phyloP scores from a whole-genome alignment of 2,888 invertebrate species.

The Cancer borealis region DNA sequence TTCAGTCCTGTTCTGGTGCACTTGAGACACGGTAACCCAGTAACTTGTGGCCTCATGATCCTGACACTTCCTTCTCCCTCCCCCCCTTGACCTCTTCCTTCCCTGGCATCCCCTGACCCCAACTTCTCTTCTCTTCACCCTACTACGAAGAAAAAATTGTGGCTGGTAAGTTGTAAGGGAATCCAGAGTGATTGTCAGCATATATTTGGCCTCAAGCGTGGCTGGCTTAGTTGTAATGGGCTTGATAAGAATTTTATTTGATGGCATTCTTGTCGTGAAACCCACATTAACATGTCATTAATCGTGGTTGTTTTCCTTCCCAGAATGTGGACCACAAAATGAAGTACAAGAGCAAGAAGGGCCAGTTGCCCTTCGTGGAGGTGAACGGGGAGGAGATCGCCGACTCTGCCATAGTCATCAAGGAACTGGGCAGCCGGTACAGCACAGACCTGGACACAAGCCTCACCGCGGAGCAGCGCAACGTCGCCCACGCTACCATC shows the following conservation, averaged over 20 bases:
- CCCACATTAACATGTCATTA: background rate
- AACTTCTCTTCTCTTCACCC: background rate
- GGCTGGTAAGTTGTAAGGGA: background rate
- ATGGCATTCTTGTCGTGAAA: background rate
- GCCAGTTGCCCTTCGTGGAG: slow-evolving; percentile 96
- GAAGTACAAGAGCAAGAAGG: slow-evolving; percentile 95
- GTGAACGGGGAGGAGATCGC: slow-evolving; percentile 96
- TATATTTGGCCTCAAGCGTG: background rate
- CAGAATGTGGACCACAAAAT: slow-evolving; percentile 97
- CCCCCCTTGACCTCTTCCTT: background rate
- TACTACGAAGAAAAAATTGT: too few relatives aligned
- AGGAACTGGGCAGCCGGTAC: slow-evolving; percentile 90
- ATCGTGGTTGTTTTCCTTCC: slow-evolving; percentile 79
- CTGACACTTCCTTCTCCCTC: background rate
- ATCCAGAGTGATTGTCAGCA: background rate
- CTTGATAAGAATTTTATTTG: background rate
- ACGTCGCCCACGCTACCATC: slow-evolving; percentile 93
- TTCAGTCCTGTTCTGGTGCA: background rate
- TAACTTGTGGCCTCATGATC: slow-evolving; percentile 5
- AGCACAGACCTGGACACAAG: slow-evolving; percentile 91
- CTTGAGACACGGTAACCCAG: slow-evolving; percentile 38
- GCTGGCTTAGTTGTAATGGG: background rate
- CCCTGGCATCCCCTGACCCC: background rate
- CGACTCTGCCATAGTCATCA: slow-evolving; percentile 94
- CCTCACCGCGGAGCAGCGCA: slow-evolving; percentile 91